Percentiles rank a stretch among this genome's conserved stretches.
These are phyloP conservation scores for Pseudorectes ferrugineus DNA, from an alignment of 2,113 vertebrate species.

Conservation along the genomic window DNA sequence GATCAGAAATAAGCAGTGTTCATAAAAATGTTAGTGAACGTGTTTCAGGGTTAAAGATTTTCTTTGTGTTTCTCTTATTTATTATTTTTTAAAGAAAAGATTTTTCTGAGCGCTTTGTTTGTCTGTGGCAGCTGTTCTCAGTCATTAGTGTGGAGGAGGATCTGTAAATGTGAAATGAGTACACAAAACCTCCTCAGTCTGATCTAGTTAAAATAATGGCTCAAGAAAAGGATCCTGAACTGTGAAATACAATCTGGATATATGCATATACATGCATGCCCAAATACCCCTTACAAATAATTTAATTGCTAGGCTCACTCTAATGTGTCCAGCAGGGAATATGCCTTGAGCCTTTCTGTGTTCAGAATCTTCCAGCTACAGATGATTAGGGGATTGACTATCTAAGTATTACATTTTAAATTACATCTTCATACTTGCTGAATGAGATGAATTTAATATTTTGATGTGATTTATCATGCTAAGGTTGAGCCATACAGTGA, in stretches of 20 bases:
- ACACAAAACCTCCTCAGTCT: neutral
- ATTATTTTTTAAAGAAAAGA: neutral
- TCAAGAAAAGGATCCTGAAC: neutral
- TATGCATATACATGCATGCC: neutral
- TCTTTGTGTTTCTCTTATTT: neutral
- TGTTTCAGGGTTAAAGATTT: neutral
- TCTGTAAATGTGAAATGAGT: neutral
- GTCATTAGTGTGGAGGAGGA: constrained; percentile 8
- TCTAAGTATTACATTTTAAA: neutral
- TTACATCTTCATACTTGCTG: neutral
- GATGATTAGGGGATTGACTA: neutral
- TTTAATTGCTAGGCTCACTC: neutral
- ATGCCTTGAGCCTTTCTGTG: neutral
- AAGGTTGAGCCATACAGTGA: neutral
- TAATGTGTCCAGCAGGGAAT: neutral
- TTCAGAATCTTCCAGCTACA: neutral
- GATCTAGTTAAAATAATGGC: neutral
- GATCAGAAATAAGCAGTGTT: neutral
- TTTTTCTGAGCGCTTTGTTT: neutral
- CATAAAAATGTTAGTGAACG: neutral
- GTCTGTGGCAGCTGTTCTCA: neutral
- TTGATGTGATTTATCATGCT: neutral
- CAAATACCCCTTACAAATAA: neutral
- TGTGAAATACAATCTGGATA: neutral
- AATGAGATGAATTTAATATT: neutral